Evolutionary conservation across 2,797 vertebrate genomes (phyloP).

Genomic region (Myripristis murdjan): DNA sequence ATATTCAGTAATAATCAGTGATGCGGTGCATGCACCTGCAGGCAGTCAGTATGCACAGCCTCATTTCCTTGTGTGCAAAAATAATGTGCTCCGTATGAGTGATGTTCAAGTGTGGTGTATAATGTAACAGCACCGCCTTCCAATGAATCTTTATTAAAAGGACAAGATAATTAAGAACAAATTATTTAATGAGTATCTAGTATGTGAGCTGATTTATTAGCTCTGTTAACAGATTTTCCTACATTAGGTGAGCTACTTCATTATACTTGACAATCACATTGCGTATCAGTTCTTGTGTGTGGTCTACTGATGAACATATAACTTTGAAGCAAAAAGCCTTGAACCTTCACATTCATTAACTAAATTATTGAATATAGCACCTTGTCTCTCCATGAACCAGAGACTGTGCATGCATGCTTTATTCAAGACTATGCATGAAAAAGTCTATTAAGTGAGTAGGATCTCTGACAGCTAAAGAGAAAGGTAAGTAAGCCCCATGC

Average conservation of each 20-base stretch:
- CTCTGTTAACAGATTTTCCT: neutral
- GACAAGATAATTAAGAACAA: neutral
- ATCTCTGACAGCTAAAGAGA: neutral
- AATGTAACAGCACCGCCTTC: neutral
- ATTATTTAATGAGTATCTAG: neutral
- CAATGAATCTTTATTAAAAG: neutral
- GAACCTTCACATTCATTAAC: neutral
- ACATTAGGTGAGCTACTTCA: neutral
- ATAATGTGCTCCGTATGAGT: neutral
- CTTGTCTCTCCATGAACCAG: neutral
- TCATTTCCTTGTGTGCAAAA: neutral
- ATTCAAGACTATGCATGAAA: neutral
- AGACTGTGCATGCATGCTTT: neutral
- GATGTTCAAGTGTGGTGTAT: neutral
- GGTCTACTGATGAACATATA: neutral
- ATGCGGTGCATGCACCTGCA: conserved; percentile 1
- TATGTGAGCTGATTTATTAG: neutral
- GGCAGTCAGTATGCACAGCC: neutral
- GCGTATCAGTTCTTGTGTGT: neutral
- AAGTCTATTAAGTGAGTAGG: neutral
- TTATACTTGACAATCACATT: neutral
- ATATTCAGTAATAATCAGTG: neutral
- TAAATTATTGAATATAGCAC: neutral
- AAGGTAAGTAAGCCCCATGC: too few relatives aligned
- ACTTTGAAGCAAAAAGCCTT: neutral